phyloP scores from a whole-genome alignment of 2,888 invertebrate genomes.

The Drosophila multiciliata region DNA sequence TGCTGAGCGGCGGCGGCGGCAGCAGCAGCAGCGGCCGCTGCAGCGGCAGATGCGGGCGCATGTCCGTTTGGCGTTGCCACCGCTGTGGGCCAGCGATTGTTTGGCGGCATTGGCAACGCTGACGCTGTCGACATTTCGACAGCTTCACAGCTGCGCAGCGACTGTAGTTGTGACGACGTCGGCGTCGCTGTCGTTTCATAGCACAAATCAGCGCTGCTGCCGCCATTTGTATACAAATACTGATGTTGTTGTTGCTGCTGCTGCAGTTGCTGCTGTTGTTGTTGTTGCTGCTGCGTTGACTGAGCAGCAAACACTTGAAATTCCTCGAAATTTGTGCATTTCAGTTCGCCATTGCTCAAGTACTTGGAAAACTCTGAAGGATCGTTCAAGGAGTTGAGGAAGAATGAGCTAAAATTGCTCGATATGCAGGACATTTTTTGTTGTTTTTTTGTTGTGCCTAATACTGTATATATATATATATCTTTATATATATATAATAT shows the following conservation, averaged over 20 bases:
- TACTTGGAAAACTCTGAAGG: conserved; percentile 85
- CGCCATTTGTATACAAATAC: conserved; percentile 75
- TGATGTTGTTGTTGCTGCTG: conserved; percentile 59
- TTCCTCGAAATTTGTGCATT: conserved; percentile 84
- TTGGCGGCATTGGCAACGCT: conserved; percentile 42
- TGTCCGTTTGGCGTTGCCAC: conserved; percentile 72
- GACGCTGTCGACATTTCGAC: conserved; percentile 36
- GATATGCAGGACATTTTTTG: conserved; percentile 85
- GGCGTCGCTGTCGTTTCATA: conserved; percentile 51
- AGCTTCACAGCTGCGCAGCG: conserved; percentile 35
- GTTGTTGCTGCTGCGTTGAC: conserved; percentile 50
- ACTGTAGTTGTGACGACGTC: conserved; percentile 20
- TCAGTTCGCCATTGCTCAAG: conserved; percentile 84
- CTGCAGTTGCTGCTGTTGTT: conserved; percentile 45
- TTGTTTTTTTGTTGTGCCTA: conserved; percentile 49
- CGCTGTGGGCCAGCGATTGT: conserved; percentile 77
- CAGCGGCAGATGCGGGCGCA: conserved; percentile 34
- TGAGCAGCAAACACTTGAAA: conserved; percentile 82
- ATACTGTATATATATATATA: conserved; percentile 63
- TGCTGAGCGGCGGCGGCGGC: conserved; percentile 68
- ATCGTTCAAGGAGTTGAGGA: conserved; percentile 84
- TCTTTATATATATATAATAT: conserved; percentile 23
- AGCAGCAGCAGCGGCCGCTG: conserved; percentile 30
- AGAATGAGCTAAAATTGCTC: conserved; percentile 85
- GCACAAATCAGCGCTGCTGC: conserved; percentile 48